phyloP scores from a whole-genome alignment of 1,140 invertebrate genomes.

The Acromyrmex heyeri region DNA sequence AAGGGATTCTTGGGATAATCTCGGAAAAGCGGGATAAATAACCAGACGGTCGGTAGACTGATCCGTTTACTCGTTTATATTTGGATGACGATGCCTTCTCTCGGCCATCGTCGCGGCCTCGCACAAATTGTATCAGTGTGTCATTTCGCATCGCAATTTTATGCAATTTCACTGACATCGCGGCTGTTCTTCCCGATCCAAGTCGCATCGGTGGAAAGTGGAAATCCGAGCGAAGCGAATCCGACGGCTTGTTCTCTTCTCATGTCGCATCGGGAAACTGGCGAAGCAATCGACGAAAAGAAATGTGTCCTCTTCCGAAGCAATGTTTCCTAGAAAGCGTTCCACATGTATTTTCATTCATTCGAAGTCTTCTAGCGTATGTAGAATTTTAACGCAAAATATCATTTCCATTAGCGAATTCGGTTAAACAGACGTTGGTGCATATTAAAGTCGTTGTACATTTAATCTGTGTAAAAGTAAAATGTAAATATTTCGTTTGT shows the following conservation, averaged over 20 bases:
- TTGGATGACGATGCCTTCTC: constrained; percentile 69
- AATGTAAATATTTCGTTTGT: too few relatives aligned
- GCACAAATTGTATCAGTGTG: constrained; percentile 46
- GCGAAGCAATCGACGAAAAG: neutral
- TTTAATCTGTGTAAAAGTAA: too few relatives aligned
- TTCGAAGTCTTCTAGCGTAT: neutral
- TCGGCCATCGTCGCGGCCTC: constrained; percentile 17
- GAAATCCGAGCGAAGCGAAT: constrained; percentile 22
- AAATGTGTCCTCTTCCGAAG: neutral
- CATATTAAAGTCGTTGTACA: too few relatives aligned
- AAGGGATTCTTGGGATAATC: constrained; percentile 69
- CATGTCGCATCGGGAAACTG: neutral
- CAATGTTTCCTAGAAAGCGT: neutral
- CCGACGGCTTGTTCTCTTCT: neutral
- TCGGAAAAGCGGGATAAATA: constrained; percentile 75
- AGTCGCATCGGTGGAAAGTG: neutral
- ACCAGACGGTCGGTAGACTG: constrained; percentile 70
- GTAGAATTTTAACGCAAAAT: neutral
- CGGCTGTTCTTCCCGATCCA: constrained; percentile 11
- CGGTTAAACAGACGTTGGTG: too few relatives aligned
- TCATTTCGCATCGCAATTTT: constrained; percentile 55
- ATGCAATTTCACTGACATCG: constrained; percentile 54
- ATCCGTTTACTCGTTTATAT: constrained; percentile 74
- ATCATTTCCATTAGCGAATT: neutral
- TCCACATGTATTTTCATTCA: neutral